Conservation (phyloP, 2,797 vertebrate species). For the Phoebastria nigripes region DNA sequence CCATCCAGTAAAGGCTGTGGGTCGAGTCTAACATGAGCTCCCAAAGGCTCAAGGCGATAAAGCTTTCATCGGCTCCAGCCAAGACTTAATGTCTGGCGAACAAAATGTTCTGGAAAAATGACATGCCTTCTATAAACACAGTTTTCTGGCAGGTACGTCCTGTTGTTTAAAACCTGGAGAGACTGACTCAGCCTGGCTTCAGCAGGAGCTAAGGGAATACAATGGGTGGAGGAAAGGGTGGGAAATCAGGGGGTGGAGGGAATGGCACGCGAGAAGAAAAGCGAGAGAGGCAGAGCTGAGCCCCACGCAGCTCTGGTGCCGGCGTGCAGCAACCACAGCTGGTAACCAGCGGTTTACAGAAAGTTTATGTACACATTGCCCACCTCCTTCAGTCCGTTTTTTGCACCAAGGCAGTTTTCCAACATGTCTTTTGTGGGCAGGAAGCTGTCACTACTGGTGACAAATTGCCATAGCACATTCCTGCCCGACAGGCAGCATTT, state of each 20-base stretch:
- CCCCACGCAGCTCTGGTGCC: rapidly evolving
- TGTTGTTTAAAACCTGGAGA: neutral
- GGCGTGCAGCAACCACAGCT: neutral
- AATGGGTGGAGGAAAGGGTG: neutral
- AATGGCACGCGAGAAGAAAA: rapidly evolving
- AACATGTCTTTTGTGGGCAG: conserved; percentile 57
- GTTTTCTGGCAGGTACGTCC: neutral
- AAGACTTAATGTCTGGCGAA: neutral
- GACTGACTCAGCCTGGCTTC: neutral
- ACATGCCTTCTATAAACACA: neutral
- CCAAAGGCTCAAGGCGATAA: neutral
- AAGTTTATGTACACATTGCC: conserved; percentile 56
- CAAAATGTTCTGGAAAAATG: neutral
- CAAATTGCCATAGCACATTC: neutral
- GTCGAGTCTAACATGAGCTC: neutral
- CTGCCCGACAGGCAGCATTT: neutral
- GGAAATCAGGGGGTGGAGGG: neutral
- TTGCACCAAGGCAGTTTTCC: conserved; percentile 41
- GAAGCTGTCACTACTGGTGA: conserved; percentile 33
- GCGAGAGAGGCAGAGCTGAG: neutral
- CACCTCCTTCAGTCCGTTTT: neutral
- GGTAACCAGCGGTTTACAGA: neutral
- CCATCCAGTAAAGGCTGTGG: neutral
- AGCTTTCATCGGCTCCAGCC: neutral
- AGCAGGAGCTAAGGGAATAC: neutral